A percentile compares a stretch with the other conserved stretches of the same genome.
Conservation (phyloP, 2,888 invertebrate genomes). For the Nomada ruficornis region DNA sequence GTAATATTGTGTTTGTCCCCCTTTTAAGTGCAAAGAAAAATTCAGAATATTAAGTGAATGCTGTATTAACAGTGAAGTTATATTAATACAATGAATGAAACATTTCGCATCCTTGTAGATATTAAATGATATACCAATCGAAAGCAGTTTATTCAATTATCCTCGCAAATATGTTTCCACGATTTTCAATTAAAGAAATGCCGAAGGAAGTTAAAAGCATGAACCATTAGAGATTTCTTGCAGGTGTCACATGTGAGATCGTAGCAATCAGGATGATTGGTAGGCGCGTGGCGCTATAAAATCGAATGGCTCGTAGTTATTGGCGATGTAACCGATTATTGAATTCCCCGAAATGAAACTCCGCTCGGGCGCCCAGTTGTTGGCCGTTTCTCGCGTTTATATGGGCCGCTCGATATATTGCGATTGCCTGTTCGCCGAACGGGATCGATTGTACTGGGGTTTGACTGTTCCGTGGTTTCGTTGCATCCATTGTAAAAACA, state of each 20-base stretch:
- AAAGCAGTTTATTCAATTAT: background rate
- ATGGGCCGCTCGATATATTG: conserved; percentile 39
- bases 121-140: background rate
- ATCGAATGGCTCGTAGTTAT: conserved; percentile 65
- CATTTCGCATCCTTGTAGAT: background rate
- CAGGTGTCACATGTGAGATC: conserved; percentile 28
- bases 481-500: conserved; percentile 3
- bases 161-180: background rate
- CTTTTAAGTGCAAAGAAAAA: too few relatives aligned
- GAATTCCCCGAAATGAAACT: conserved; percentile 74
- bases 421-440: conserved; percentile 46
- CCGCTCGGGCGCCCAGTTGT: conserved; percentile 58
- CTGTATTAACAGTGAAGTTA: background rate
- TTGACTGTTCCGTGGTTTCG: background rate
- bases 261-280: conserved; percentile 31
- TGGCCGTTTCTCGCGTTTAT: conserved; percentile 49
- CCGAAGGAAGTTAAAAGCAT: conserved; percentile 14
- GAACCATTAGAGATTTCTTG: conserved; percentile 22
- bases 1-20: too few relatives aligned
- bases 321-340: conserved; percentile 74
- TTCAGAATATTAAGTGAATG: too few relatives aligned
- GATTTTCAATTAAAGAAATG: background rate
- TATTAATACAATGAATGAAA: background rate
- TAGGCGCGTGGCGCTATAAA: conserved; percentile 52
- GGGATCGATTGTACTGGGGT: conserved; percentile 51